phyloP scores from a whole-genome alignment of 2,113 vertebrate species.

The Syngnathus floridae region DNA sequence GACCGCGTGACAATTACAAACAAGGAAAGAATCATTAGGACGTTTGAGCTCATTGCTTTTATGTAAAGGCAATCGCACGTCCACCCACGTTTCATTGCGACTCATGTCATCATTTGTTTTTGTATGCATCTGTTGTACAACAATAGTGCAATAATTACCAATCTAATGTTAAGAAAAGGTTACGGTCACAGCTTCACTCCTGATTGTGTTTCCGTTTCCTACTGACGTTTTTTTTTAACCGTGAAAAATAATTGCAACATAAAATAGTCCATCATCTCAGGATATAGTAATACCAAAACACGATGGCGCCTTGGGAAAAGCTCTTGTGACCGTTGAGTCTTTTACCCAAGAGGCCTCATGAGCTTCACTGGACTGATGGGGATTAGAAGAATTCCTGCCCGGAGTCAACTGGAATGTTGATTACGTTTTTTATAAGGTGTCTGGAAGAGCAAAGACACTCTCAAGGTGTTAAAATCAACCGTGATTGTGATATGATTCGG shows the following conservation, averaged over 20 bases:
- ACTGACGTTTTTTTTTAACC: too few relatives aligned
- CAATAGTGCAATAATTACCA: slow-evolving; percentile 3
- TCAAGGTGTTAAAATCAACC: background rate
- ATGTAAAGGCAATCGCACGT: background rate
- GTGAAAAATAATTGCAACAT: background rate
- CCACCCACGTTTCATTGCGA: slow-evolving; percentile 5
- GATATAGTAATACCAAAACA: background rate
- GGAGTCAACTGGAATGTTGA: slow-evolving; percentile 20
- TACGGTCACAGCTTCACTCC: background rate
- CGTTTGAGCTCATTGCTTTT: background rate
- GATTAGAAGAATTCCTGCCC: slow-evolving; percentile 52
- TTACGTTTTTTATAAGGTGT: background rate
- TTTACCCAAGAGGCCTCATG: slow-evolving; percentile 27
- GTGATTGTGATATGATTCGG: background rate
- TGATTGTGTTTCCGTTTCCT: background rate
- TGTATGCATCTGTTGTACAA: background rate
- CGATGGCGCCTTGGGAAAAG: slow-evolving; percentile 16
- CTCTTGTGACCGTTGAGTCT: slow-evolving; percentile 32
- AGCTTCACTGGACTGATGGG: slow-evolving; percentile 48
- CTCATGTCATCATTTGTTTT: slow-evolving; percentile 11
- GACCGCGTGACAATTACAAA: background rate
- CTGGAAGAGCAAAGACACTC: background rate
- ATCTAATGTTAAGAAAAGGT: slow-evolving; percentile 1
- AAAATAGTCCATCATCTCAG: background rate
- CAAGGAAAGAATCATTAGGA: background rate